Evolutionary conservation across 2,113 vertebrate species (phyloP).

Genomic region (Malurus alboscapulatus): DNA sequence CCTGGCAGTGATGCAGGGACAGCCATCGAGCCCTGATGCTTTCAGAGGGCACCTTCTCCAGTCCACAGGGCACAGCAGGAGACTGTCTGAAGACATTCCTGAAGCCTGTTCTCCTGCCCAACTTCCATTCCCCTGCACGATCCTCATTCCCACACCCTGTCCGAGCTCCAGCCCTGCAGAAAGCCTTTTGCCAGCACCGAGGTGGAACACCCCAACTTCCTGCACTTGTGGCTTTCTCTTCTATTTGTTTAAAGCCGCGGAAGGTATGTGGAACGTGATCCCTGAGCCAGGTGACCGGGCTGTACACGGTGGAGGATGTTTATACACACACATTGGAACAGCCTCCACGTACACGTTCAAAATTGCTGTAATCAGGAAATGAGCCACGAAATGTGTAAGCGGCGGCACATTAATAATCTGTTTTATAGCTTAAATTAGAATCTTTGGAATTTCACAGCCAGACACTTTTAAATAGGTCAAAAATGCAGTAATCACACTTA

Average conservation of each 20-base stretch:
- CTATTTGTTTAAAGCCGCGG: not conserved
- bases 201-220: not conserved
- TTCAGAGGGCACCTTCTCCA: not conserved
- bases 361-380: conserved; percentile 50
- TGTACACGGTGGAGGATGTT: not conserved
- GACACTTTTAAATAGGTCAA: conserved; percentile 64
- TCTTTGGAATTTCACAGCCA: conserved; percentile 55
- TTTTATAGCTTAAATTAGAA: conserved; percentile 56
- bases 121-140: accelerated
- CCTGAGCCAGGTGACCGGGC: not conserved
- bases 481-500: conserved; percentile 60
- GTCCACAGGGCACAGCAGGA: not conserved
- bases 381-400: conserved; percentile 42
- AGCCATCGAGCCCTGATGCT: not conserved
- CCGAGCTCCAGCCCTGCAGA: not conserved
- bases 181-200: not conserved
- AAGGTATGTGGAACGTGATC: accelerated
- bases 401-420: not conserved
- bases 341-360: not conserved
- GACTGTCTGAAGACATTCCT: not conserved
- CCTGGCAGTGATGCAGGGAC: not conserved
- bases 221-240: not conserved
- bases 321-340: not conserved
- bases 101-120: not conserved
- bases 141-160: not conserved